Conservation (phyloP, 2,797 vertebrate genomes). For the Masticophis lateralis region DNA sequence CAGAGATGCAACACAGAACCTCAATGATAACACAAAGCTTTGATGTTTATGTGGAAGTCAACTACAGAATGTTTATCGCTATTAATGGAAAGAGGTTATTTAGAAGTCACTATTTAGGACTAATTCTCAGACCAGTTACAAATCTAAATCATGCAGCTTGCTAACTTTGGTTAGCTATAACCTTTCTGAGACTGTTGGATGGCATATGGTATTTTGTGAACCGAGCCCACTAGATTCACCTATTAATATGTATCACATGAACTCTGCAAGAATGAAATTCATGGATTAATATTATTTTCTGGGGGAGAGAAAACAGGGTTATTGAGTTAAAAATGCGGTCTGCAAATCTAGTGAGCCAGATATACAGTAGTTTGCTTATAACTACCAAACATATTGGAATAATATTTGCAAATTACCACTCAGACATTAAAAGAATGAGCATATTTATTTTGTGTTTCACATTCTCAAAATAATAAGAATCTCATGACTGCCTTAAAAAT, state of each 20-base stretch:
- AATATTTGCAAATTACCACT: not conserved
- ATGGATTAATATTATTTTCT: not conserved
- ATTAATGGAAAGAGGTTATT: not conserved
- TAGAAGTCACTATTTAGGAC: not conserved
- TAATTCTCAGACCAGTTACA: not conserved
- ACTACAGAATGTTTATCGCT: not conserved
- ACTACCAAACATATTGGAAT: not conserved
- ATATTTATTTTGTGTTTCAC: not conserved
- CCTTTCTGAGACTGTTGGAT: not conserved
- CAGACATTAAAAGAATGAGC: no score
- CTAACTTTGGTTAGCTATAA: not conserved
- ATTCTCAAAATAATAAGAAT: not conserved
- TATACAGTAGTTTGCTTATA: not conserved
- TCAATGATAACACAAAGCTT: not conserved
- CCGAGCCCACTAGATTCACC: not conserved
- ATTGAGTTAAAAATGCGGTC: not conserved
- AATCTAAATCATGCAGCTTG: not conserved
- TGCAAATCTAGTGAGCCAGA: not conserved
- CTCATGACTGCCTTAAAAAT: not conserved
- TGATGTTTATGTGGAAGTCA: not conserved
- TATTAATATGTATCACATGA: not conserved
- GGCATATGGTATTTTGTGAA: not conserved
- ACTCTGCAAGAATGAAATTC: not conserved
- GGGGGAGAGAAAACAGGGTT: not conserved
- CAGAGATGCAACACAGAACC: not conserved